Evolutionary conservation across 37 sponge, comb jelly and placozoan species (phyloP).

Genomic region (Eunapius fragilis): DNA sequence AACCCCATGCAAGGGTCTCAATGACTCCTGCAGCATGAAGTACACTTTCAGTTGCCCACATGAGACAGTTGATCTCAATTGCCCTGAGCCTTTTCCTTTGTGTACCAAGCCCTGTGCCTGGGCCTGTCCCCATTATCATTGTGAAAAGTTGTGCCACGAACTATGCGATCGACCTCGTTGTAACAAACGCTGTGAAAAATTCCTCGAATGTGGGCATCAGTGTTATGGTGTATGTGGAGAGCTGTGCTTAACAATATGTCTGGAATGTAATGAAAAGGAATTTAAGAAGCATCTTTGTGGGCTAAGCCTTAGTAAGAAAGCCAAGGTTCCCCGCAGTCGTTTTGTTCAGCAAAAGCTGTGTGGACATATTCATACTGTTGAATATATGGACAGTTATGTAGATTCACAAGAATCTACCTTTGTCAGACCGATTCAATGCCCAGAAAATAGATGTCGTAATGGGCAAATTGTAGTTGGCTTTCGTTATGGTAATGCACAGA

Average conservation of each 20-base stretch:
- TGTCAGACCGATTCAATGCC: constrained; percentile 42
- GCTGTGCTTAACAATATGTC: constrained; percentile 61
- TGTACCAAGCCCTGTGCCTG: constrained; percentile 43
- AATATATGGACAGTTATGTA: constrained; percentile 27
- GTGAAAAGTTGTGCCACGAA: constrained; percentile 59
- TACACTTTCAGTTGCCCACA: constrained; percentile 20
- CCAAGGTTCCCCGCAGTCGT: not conserved
- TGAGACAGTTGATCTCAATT: not conserved
- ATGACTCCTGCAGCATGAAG: not conserved
- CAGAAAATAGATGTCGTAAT: constrained; percentile 16
- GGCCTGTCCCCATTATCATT: constrained; percentile 40
- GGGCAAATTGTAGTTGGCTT: not conserved
- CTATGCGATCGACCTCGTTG: constrained; percentile 60
- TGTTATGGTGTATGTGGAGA: constrained; percentile 84
- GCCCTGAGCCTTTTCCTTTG: not conserved
- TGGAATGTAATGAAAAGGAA: constrained; percentile 31
- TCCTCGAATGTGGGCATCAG: constrained; percentile 61
- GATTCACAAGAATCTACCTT: not conserved
- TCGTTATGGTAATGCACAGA: constrained; percentile 49
- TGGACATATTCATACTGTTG: constrained; percentile 49
- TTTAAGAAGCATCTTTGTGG: constrained; percentile 17
- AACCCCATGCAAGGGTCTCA: constrained; percentile 5
- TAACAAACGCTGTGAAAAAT: constrained; percentile 51
- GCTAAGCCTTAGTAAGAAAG: not conserved
- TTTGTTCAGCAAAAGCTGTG: constrained; percentile 34